Conservation (phyloP, 2,113 vertebrate genomes). For the Scomber japonicus region DNA sequence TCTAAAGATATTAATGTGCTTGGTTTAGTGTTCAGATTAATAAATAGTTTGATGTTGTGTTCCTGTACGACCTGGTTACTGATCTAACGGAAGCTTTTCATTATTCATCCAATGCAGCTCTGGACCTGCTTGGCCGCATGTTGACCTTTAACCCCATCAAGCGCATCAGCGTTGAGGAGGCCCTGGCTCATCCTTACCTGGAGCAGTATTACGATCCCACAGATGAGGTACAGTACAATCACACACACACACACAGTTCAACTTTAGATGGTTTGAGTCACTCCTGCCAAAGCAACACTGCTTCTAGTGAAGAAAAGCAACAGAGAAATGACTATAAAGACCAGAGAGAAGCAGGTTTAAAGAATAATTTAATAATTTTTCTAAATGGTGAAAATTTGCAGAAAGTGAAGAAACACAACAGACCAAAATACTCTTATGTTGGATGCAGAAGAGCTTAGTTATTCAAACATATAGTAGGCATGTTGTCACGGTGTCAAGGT, state of each 20-base stretch:
- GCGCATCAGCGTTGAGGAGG: slow-evolving; percentile 92
- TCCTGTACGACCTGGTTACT: not conserved
- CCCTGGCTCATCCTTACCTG: slow-evolving; percentile 91
- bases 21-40: no score
- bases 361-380: no score
- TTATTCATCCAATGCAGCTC: slow-evolving; percentile 77
- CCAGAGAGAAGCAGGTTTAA: no score
- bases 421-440: not conserved
- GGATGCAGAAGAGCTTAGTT: slow-evolving; percentile 1
- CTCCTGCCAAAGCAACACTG: not conserved
- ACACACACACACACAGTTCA: no score
- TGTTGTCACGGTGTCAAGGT: not conserved
- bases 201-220: slow-evolving; percentile 94
- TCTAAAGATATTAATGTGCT: no score
- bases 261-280: not conserved
- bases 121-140: slow-evolving; percentile 92
- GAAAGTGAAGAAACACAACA: not conserved
- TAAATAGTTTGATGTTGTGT: not conserved
- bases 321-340: no score
- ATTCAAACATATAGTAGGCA: not conserved
- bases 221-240: slow-evolving; percentile 87
- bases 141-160: slow-evolving; percentile 94
- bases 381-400: not conserved
- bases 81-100: slow-evolving; percentile 8
- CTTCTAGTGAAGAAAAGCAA: no score